Conservation (phyloP, 1,140 invertebrate species). For the Diplogasteroides magnus region DNA sequence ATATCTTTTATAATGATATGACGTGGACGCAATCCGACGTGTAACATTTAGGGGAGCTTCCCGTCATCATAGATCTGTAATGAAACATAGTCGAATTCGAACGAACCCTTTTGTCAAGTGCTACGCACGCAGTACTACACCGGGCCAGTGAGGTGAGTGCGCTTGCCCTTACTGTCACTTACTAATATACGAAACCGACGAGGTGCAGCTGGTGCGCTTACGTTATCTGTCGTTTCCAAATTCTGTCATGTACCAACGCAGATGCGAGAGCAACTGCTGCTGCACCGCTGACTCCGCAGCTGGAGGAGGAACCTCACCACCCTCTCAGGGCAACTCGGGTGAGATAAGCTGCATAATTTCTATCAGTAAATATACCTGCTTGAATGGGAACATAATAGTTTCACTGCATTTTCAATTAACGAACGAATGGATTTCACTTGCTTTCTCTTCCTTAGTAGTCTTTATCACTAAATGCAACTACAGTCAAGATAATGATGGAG, state of each 20-base stretch:
- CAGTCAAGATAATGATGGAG: background rate
- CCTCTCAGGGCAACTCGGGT: background rate
- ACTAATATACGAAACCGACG: too few relatives aligned
- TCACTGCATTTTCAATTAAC: background rate
- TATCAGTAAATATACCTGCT: background rate
- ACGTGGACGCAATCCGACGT: background rate
- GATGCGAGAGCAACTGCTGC: background rate
- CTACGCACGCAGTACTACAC: background rate
- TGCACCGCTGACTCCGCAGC: background rate
- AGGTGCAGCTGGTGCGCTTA: too few relatives aligned
- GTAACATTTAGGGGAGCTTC: too few relatives aligned
- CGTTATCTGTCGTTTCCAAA: too few relatives aligned
- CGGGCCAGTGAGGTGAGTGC: background rate
- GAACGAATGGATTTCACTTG: too few relatives aligned
- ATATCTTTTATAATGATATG: background rate
- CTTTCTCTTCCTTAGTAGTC: too few relatives aligned
- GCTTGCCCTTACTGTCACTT: too few relatives aligned
- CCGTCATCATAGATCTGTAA: background rate
- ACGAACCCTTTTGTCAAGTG: background rate
- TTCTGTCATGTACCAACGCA: too few relatives aligned
- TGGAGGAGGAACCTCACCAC: background rate
- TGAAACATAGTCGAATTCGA: background rate
- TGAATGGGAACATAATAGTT: background rate
- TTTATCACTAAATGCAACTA: too few relatives aligned
- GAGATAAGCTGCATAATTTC: background rate